Base-by-base conservation (phyloP, 2,888 invertebrate genomes). In the Campoplex nolae region DNA sequence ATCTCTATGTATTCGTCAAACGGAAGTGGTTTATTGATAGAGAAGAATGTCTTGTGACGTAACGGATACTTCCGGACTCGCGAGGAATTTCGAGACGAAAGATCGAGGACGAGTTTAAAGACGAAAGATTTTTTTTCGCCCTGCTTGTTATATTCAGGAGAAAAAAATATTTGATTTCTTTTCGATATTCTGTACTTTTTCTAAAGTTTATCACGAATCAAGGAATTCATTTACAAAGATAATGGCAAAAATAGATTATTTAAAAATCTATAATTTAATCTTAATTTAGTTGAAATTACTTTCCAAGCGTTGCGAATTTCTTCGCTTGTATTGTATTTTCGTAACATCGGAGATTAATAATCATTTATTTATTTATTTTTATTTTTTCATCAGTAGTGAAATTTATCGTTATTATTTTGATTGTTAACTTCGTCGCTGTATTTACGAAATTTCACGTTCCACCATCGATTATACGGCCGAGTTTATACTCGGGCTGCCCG, bases 21-120 rank as follows among this genome's bases (percentile, higher is more conserved):
- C 76, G 86, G 86, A 86, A 83, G 86, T 74, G 77, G 84, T 84
- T 84, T 78, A 78, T 86, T 78, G 80, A 86, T 84, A 81, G 84
- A 78, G 62, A 73, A 67, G 77, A 86, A 77, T 84, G 83, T 86
- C 68, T 81, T 78, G 77, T 81, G 83, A 86, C 86, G 86, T 78
- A 86, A 84, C 73, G 28, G 67, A 38, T 67, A 83, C 86, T 81
- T 84, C 86, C 86, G 86, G 86, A 23, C 78, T 56, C 23, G 54
- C 35, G 62, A 78, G 68, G 54, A 77, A 81, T 85, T 79, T 76
- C 73, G 67, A 70, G 54, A 54, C 35, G 54, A 35, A 28, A 38
- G 38, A 68, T 74, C 51, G 85, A 62, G 54, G 42, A 68, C 23
- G 67, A 68, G 16, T 35, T 35, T 0, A 13, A 67, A 67, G 76